These are phyloP conservation scores for Sesia bembeciformis DNA, from an alignment of 2,888 invertebrate species.

Conservation along the genomic window DNA sequence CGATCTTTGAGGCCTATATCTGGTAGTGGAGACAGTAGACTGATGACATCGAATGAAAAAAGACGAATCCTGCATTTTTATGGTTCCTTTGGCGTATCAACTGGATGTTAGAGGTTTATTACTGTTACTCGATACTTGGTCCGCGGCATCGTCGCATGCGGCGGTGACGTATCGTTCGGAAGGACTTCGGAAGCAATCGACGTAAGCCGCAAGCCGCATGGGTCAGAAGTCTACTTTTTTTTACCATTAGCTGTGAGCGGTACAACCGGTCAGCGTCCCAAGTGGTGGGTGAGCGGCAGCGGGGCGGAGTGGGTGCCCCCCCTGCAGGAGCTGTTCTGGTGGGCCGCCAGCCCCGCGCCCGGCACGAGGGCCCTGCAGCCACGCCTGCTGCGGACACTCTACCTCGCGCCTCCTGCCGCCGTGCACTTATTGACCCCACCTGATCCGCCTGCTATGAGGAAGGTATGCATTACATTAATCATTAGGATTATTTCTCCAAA, in stretches of 20 bases:
- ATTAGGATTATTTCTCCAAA: too few species aligned
- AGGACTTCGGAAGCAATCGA: not conserved
- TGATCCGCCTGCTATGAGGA: slow-evolving; percentile 40
- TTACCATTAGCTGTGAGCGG: slow-evolving; percentile 27
- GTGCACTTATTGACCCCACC: slow-evolving; percentile 38
- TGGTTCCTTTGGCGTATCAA: too few species aligned
- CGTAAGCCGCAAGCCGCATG: too few species aligned
- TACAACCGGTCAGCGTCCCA: slow-evolving; percentile 18
- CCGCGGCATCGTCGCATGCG: too few species aligned
- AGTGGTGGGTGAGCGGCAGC: slow-evolving; percentile 27
- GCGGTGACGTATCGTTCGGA: too few species aligned
- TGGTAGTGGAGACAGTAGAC: too few species aligned
- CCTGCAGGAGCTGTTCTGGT: slow-evolving; percentile 53
- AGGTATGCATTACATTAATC: slow-evolving; percentile 26
- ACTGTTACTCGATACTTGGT: too few species aligned
- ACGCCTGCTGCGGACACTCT: slow-evolving; percentile 44
- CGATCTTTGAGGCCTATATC: too few species aligned
- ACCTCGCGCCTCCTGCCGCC: slow-evolving; percentile 38
- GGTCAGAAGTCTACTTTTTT: too few species aligned
- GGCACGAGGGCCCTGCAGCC: slow-evolving; percentile 39
- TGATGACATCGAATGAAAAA: too few species aligned
- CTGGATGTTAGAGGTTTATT: too few species aligned
- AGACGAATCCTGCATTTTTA: too few species aligned
- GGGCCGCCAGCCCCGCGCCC: slow-evolving; percentile 34
- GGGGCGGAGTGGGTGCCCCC: slow-evolving; percentile 38